A percentile compares a stretch with the other conserved stretches of the same genome.
Conservation (phyloP, 2,888 invertebrate species). For the Melikaiella ostensackeni region DNA sequence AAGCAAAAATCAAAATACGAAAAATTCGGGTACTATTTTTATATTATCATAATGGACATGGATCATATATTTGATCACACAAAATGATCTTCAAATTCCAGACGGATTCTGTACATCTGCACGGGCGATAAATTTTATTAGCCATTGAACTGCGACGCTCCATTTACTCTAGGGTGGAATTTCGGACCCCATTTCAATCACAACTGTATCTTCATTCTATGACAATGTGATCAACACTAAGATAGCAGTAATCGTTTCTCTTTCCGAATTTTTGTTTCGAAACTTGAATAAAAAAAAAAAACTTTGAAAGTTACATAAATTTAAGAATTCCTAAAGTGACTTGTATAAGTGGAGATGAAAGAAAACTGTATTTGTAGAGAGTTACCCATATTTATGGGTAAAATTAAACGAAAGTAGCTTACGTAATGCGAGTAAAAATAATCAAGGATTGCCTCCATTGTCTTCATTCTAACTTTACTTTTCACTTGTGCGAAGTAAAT, state of each 20-base stretch:
- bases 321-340: too few relatives aligned
- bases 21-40: too few relatives aligned
- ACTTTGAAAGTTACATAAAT: background rate
- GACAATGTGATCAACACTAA: background rate
- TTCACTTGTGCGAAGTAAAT: background rate
- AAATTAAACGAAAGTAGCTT: too few relatives aligned
- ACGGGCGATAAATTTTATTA: constrained; percentile 58
- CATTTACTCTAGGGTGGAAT: constrained; percentile 54
- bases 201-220: background rate
- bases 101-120: constrained; percentile 12
- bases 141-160: constrained; percentile 53
- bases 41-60: background rate
- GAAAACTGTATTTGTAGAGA: too few relatives aligned
- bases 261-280: background rate
- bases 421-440: too few relatives aligned
- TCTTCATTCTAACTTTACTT: background rate
- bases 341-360: too few relatives aligned
- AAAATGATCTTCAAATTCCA: constrained; percentile 44
- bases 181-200: constrained; percentile 40
- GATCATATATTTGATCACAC: background rate
- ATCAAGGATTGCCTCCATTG: too few relatives aligned
- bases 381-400: too few relatives aligned
- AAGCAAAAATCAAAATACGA: too few relatives aligned
- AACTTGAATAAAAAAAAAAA: background rate
- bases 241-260: background rate